Evolutionary conservation across 2,113 vertebrate genomes (phyloP), one percentile per base, ranked within the genome.

Genomic region (Scopus umbretta): DNA sequence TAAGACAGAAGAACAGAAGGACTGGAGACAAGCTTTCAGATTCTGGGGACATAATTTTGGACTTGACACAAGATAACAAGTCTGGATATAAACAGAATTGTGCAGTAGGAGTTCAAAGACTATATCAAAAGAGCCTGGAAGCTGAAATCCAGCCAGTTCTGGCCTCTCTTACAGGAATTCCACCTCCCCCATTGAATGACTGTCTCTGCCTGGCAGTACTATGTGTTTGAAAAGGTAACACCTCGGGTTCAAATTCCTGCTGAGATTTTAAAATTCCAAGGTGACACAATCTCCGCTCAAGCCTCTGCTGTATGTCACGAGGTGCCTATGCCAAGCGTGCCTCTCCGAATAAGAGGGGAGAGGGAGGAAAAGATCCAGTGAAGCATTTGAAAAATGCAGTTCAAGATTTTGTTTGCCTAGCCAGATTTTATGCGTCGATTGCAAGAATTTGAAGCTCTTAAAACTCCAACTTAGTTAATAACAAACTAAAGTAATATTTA

Each of bases 191-290:
- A 11, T 2, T 76, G 32, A 90, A 85, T 75, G 30, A 38, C n/a
- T 59, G 34, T 62, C 67, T 86, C 88, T 71, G 80, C 87, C 81
- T 95, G 92, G 94, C 78, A 91, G 49, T 85, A n/a, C 43, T 47
- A 29, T 20, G 11, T 50, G 38, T 81, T 65, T 66, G 45, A 91
- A 93, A 92, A 91, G 19, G 47, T 72, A 90, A 82, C 80, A 93
- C 65, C 50, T 81, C 0, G 5, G 34, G 92, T 90, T 96, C 95
- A 95, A 95, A 97, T 96, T 95, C 94, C 87, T 95, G 27, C 40
- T 11, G 58, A 87, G 87, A 96, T 95, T 87, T 96, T 88, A 90
- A 94, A 96, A 96, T 96, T 91, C 96, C 96, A 73, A n/a, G 19
- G 82, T 49, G 36, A 90, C 76, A 90, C 27, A 88, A 49, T 91